These are phyloP conservation scores for Chrysaora quinquecirrha DNA, from an alignment of 30 jellyfish, hydroid and myxozoan species.

Conservation along the genomic window DNA sequence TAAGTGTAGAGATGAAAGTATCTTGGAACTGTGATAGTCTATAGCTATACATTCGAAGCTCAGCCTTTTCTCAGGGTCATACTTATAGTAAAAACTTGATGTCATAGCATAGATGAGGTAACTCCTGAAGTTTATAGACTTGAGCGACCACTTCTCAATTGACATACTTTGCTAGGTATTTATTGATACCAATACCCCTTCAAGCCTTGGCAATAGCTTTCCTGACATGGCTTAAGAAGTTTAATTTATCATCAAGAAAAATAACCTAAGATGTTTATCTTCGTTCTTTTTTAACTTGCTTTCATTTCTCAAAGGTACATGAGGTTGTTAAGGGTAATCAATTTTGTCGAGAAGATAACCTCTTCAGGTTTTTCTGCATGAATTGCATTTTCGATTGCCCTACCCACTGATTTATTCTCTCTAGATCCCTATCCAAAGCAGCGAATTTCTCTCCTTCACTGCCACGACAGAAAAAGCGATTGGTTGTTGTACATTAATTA, in stretches of 20 bases:
- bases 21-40: slow-evolving; percentile 2
- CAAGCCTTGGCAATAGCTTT: slow-evolving; percentile 1
- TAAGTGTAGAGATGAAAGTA: neutral
- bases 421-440: too few species aligned
- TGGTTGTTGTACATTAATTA: too few species aligned
- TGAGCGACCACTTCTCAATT: too few species aligned
- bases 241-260: neutral
- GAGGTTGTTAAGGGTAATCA: too few species aligned
- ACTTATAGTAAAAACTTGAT: neutral
- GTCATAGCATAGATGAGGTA: slow-evolving; percentile 1
- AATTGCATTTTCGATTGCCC: too few species aligned
- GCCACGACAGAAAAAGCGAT: too few species aligned
- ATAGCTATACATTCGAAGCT: slow-evolving; percentile 1
- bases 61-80: neutral
- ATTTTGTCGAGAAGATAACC: too few species aligned
- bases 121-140: neutral
- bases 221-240: neutral
- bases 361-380: too few species aligned
- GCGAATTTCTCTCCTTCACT: too few species aligned
- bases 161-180: neutral
- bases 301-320: too few species aligned
- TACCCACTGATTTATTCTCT: too few species aligned
- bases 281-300: too few species aligned
- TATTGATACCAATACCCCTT: neutral
- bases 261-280: neutral